Base-by-base conservation (phyloP, 2,888 invertebrate species). In the Limnephilus auricula region DNA sequence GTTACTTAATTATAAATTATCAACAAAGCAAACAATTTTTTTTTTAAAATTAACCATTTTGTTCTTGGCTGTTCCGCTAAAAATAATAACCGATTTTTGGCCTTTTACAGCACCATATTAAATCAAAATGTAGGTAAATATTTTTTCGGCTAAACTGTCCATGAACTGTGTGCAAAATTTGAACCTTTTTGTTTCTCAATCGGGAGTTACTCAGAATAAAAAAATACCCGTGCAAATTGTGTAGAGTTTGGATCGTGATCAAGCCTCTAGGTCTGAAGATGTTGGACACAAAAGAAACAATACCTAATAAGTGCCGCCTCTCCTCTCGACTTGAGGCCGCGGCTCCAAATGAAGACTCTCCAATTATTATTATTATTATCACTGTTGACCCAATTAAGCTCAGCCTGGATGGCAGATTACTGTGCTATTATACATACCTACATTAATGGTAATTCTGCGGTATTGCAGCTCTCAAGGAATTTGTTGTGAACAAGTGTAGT, bases 381-480 rank as follows among this genome's bases (percentile, higher is more conserved):
- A 80, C 13, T 84, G 37, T 84, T 85, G 85, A 85, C 85, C 85
- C 85, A 85, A 85, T 40, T 85, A 13, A 12, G n/a, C 65, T n/a
- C 34, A 45, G 34, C 25, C 82, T 18, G 18, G 82, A 82, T 34
- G 9, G 32, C 34, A 82, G 34, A 82, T 82, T 82, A 82, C 82
- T 65, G 25, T 65, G 65, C 65, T 65, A n/a, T 45, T 45, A 45
- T 45, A 45, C 45, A 45, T 65, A 65, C 18, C 18, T 65, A 65
- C 65, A 25, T 25, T 25, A n/a, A n/a, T n/a, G n/a, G 65, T 9
- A 5, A 65, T 25, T 65, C 65, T 65, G 65, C 25, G 9, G 2
- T 65, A 45, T 45, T 45, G 40, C 12, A 12, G 40, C 40, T 65
- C 18, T 65, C 25, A 18, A 25, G 65, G 65, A 25, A 65, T 65